Percentiles rank a stretch among this genome's conserved stretches.
Conservation (phyloP, 1,140 invertebrate genomes). For the Gerris buenoi region DNA sequence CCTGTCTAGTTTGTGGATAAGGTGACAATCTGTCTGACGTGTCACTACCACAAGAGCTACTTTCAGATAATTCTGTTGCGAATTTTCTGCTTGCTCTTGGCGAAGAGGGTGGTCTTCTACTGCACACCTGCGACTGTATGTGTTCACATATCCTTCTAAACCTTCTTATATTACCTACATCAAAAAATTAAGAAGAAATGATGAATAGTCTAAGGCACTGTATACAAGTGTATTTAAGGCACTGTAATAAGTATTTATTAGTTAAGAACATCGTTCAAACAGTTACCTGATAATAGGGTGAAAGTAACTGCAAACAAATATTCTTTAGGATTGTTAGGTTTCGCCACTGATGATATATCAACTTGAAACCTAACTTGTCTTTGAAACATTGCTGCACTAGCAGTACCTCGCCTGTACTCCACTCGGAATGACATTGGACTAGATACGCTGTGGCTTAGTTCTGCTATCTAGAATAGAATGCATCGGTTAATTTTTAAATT, state of each 20-base stretch:
- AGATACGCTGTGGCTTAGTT: slow-evolving; percentile 94
- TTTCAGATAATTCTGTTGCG: slow-evolving; percentile 54
- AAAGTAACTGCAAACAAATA: slow-evolving; percentile 88
- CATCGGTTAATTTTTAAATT: too few species aligned
- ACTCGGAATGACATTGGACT: slow-evolving; percentile 95
- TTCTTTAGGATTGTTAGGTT: slow-evolving; percentile 55
- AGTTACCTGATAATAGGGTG: slow-evolving; percentile 82
- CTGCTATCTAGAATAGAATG: slow-evolving; percentile 90
- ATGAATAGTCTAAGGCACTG: too few species aligned
- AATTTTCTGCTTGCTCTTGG: slow-evolving; percentile 52
- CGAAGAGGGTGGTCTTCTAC: slow-evolving; percentile 49
- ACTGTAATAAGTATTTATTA: too few species aligned
- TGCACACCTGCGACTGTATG: slow-evolving; percentile 77
- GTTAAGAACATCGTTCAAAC: too few species aligned
- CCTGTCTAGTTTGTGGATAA: slow-evolving; percentile 39
- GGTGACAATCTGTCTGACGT: slow-evolving; percentile 57
- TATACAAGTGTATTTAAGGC: too few species aligned
- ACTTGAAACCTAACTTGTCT: slow-evolving; percentile 91
- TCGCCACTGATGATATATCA: slow-evolving; percentile 52
- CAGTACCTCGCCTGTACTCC: slow-evolving; percentile 86
- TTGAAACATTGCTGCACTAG: slow-evolving; percentile 89
- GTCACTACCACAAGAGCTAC: slow-evolving; percentile 66
- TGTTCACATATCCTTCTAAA: slow-evolving; percentile 92
- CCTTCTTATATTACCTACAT: slow-evolving; percentile 78
- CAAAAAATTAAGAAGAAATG: too few species aligned